Conservation (phyloP, 2,888 invertebrate genomes). For the Lysandra coridon region DNA sequence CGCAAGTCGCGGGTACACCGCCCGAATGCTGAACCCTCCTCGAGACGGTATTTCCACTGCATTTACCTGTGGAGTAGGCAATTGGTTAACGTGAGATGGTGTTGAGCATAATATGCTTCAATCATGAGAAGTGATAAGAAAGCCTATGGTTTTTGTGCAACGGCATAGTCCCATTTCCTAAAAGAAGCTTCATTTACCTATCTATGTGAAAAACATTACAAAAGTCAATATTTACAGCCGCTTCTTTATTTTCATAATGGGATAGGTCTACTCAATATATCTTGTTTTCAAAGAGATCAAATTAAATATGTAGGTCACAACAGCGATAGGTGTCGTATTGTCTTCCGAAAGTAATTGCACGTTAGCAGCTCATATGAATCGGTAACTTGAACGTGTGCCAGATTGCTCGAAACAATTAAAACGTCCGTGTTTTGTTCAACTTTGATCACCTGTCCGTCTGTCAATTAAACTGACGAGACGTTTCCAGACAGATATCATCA, state of each 20-base stretch:
- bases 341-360: background rate
- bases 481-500: background rate
- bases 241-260: no score
- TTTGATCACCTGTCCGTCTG: background rate
- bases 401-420: conserved; percentile 22
- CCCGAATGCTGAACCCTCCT: conserved; percentile 85
- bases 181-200: no score
- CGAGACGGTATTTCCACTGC: conserved; percentile 87
- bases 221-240: no score
- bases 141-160: no score
- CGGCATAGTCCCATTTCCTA: no score
- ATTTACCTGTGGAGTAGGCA: conserved; percentile 75
- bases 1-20: conserved; percentile 88
- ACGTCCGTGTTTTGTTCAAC: conserved; percentile 1
- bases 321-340: background rate
- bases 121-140: no score
- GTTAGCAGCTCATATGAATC: conserved; percentile 38
- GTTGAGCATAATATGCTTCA: no score
- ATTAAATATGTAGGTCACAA: background rate
- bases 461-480: background rate
- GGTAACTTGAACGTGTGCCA: conserved; percentile 15
- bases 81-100: no score
- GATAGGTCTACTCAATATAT: background rate
- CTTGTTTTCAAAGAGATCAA: background rate
- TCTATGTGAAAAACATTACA: no score